Evolutionary conservation across 2,888 invertebrate genomes (phyloP), one percentile per base, ranked within the genome.

Genomic region (Eristalis arbustorum): DNA sequence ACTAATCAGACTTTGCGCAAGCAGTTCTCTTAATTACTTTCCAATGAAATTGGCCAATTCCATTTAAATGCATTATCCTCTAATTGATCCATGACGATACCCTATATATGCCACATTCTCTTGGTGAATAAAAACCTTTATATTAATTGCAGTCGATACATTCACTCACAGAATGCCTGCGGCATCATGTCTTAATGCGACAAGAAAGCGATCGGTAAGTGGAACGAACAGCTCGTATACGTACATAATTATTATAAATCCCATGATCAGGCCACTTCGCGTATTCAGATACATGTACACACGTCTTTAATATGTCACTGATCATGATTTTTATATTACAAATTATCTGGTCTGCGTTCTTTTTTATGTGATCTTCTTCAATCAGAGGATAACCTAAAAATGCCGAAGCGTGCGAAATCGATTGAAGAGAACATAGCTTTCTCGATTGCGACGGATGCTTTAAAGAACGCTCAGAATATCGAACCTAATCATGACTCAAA

Each of bases 1-100:
- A 37, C 34, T 10, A 59, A 59, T 72, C 61, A 56, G 66, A 72
- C 18, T n/a, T 18, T 49, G 18, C 18, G 8, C 49, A 49, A 49
- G 49, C 49, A 49, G 49, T 18, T 18, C 49, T 49, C 49, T 49
- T 49, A 72, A 79, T 79, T 72, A 66, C 66, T 66, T 79, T 79
- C 72, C 78, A 72, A 49, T 79, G 78, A 79, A 79, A 72, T 79
- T 79, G 72, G 64, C 57, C 59, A 72, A 72, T 57, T 57, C 57
- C 59, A 66, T 37, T 78, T 37, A 42, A 49, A 59, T 40, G 37
- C 72, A 72, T 61, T 79, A 28, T 31, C 42, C 66, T 37, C 23
- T 72, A 78, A 78, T 59, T 78, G 66, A 66, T 3, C 31, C 66
- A 13, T 5, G 37, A 57, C 37, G 34, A 42, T 66, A 72, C 37